Base-by-base conservation (phyloP, 2,888 invertebrate genomes). In the Eristalis arbustorum region DNA sequence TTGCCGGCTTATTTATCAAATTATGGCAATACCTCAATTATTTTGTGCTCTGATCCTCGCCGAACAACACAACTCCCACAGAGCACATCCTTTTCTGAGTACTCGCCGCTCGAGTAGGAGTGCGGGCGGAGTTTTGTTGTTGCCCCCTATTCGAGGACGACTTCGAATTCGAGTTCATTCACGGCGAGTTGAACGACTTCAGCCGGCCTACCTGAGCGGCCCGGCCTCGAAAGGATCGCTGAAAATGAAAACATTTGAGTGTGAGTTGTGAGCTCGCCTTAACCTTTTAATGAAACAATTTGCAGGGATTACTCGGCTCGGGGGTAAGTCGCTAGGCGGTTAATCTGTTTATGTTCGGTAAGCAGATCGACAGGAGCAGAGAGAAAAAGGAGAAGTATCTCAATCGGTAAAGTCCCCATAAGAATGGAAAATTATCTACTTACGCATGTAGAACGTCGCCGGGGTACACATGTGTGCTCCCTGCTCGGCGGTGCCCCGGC, bases 261-360 rank as follows among this genome's bases (percentile, higher is more conserved):
- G 92, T 92, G 91, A 91, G 89, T 6, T 90, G 89, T 89, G n/a
- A n/a, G n/a, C n/a, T n/a, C n/a, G 90, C 92, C 91, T 92, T 92
- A 92, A 92, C 92, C 91, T 92, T 91, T 92, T 92, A 92, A 92
- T 92, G 92, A 92, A 92, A 92, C 92, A 92, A 92, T 92, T 92
- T 92, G 91, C 91, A 89, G 90, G 90, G 91, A 92, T 92, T 92
- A 91, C 89, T 2, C 84, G 89, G 84, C 88, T 88, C 85, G 88
- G 80, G 77, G 90, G 90, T 91, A 92, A 92, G 91, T 91, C 92
- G 91, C 91, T 91, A 92, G 92, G 93, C 92, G 92, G 92, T 92
- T 92, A 92, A 93, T 93, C 93, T 93, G 91, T 92, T 93, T 93
- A 93, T 92, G 91, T 90, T 91, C 91, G 90, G 90, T 90, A 92